Evolutionary conservation across 2,888 invertebrate species (phyloP), one percentile per base, ranked within the genome.

Genomic region (Pyralis farinalis): DNA sequence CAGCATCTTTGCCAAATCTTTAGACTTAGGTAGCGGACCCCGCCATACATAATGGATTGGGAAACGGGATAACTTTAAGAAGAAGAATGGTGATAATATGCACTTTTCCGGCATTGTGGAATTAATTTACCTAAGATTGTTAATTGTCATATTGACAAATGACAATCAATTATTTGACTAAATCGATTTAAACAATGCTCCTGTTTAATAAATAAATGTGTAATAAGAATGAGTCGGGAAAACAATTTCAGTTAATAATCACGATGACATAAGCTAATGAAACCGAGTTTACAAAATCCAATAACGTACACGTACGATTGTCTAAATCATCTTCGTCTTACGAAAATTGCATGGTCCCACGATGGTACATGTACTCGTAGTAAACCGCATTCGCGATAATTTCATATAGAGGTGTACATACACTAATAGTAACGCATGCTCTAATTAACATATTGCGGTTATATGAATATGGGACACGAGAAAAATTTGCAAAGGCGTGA

Each of bases 401-500:
- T 43, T 45, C n/a, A n/a, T 25, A 34, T 38, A 34, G 34, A 29
- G n/a, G 35, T 34, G 32, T 35, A 37, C 34, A 41, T n/a, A n/a
- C n/a, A n/a, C n/a, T n/a, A 40, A 16, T 16, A 31, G 40, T 34
- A 27, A 39, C 11, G 36, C 12, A 25, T 40, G 46, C 12, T 33
- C 46, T 40, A 40, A 45, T 46, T 42, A 34, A 41, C 43, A 46
- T 37, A 45, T 51, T 59, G 45, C 58, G 55, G 58, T 53, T 51
- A 42, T 57, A 56, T 52, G 58, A 53, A 73, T 64, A 61, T 71
- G 49, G 71, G 63, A 61, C 71, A 69, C 63, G 60, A 63, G 61
- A 16, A 16, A 16, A 64, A 71, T 68, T 75, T 53, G 68, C 76
- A 64, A 61, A 55, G 51, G 57, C 51, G 57, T 74, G 73, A 64